Base-by-base conservation (phyloP, 2,797 vertebrate genomes). In the Acanthis flammea region DNA sequence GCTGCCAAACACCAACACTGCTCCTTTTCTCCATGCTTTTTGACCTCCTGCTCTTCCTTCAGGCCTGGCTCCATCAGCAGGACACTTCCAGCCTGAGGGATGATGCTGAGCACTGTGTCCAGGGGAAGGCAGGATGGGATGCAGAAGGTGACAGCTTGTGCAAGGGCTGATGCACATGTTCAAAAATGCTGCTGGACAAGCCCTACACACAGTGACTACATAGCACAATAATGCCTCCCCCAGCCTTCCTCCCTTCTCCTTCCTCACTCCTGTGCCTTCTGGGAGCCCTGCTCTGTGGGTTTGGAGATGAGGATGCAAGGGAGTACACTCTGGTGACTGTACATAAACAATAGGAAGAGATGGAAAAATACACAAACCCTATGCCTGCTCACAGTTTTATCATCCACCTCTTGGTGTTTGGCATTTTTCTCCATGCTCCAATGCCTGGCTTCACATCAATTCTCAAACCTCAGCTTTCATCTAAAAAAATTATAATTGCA, bases 111-210 rank as follows among this genome's bases (percentile, higher is more conserved):
- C 2, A 25, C 65, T 31, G 45, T 31, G 68, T 33, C 62, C 39
- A 24, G 57, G 70, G 68, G n/a, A 61, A 28, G 65, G 86, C 83
- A 90, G 83, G 45, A 71, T 18, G 8, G 84, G 47, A 25, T 24
- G 39, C 63, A 77, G 87, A 42, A 74, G 73, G 58, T 68, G 88
- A 83, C 42, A 23, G 10, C 16, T 61, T 47, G 76, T 44, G 57
- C 50, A 86, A 92, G 79, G 79, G 35, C 79, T 88, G 76, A 92
- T 65, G 87, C 50, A 57, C 5, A 3, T 45, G 55, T 13, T 77
- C 57, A 89, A 87, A 91, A 96, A 90, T 88, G 75, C 88, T 65
- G 85, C 76, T 77, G 42, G 71, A 71, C 87, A 31, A 86, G 82
- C 78, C 68, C 12, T 3, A 2, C 1, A 5, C 21, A 57, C 41